Percentiles rank a stretch among this genome's conserved stretches.
Conservation (phyloP, 2,113 vertebrate genomes). For the Ptilorrhoa leucosticta region DNA sequence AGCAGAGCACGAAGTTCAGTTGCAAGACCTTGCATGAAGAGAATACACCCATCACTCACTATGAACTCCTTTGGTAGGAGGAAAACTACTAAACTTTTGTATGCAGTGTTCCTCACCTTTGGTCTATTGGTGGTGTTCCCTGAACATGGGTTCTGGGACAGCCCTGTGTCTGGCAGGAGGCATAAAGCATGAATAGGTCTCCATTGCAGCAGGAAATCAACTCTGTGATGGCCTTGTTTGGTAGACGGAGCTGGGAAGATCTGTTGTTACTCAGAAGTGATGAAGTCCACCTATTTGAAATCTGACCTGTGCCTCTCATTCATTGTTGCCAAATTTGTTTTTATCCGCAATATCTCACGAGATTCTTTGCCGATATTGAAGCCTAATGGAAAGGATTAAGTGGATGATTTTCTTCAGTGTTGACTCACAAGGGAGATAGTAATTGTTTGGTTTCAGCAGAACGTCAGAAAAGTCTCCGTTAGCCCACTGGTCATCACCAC, state of each 20-base stretch:
- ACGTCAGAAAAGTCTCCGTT: neutral
- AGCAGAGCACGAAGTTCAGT: neutral
- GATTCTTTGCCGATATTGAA: neutral
- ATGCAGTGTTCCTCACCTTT: neutral
- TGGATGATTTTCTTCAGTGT: neutral
- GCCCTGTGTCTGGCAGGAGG: neutral
- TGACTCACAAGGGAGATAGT: neutral
- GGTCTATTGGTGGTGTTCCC: neutral
- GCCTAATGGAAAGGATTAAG: neutral
- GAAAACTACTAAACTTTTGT: neutral
- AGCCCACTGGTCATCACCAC: neutral
- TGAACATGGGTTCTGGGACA: neutral
- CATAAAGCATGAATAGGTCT: neutral
- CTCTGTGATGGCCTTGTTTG: neutral
- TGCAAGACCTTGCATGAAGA: neutral
- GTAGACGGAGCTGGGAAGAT: neutral
- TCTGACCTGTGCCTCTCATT: neutral
- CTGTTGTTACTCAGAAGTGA: neutral
- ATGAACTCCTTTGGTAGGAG: neutral
- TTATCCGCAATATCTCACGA: rapidly evolving
- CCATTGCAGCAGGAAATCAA: neutral
- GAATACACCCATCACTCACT: neutral
- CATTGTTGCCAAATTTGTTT: neutral
- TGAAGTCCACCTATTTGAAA: neutral
- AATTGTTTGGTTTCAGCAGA: neutral